phyloP scores from a whole-genome alignment of 2,113 vertebrate species.

The Prietella phreatophila region DNA sequence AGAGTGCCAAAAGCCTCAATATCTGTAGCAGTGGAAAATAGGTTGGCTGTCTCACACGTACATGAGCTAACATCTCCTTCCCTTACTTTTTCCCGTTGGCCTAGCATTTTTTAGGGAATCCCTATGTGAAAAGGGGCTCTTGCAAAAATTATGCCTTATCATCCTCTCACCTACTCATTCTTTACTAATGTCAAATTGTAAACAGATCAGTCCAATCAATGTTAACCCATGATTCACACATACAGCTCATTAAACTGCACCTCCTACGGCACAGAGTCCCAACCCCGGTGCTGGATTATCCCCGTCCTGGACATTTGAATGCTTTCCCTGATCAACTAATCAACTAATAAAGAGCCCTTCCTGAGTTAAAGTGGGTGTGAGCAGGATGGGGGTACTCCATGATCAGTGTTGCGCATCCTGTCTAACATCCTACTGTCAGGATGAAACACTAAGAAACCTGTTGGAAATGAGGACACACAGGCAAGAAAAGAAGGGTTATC shows the following conservation, averaged over 20 bases:
- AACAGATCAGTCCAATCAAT: background rate
- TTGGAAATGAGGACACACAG: background rate
- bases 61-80: background rate
- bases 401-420: background rate
- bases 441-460: slow-evolving; percentile 28
- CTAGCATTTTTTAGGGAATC: slow-evolving; percentile 1
- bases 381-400: background rate
- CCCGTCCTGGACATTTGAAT: background rate
- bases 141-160: background rate
- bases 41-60: slow-evolving; percentile 10
- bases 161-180: background rate
- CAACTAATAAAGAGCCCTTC: background rate
- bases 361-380: background rate
- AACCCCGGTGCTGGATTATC: background rate
- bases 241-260: background rate
- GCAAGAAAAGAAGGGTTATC: background rate
- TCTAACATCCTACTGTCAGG: too few species aligned
- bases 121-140: background rate
- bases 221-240: background rate
- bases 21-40: slow-evolving; percentile 38
- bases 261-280: background rate
- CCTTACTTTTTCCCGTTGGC: background rate
- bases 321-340: background rate
- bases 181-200: background rate
- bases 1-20: slow-evolving; percentile 39